Conservation (phyloP, 1,140 invertebrate species). For the Leptinotarsa lineolata region DNA sequence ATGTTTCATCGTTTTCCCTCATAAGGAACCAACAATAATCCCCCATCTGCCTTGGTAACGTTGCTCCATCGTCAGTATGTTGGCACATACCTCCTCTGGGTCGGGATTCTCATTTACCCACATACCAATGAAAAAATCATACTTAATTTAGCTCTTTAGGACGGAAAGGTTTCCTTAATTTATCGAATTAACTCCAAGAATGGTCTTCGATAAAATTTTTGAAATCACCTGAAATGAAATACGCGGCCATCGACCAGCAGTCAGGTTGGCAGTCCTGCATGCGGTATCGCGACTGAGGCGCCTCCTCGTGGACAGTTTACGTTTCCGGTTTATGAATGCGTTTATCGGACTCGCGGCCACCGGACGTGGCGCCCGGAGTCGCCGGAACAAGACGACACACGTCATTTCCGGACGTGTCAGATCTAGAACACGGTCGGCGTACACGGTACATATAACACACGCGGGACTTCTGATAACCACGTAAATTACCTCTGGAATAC, state of each 20-base stretch:
- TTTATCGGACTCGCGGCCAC: conserved; percentile 54
- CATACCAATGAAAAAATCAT: too few species aligned
- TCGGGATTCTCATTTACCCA: too few species aligned
- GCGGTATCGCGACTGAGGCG: conserved; percentile 8
- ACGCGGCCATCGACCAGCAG: background rate
- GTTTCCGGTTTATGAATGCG: conserved; percentile 54
- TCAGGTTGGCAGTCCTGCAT: background rate
- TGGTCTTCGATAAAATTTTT: too few species aligned
- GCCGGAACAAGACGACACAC: conserved; percentile 57
- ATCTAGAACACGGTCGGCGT: conserved; percentile 39
- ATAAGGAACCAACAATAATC: too few species aligned
- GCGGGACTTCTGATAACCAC: conserved; percentile 12
- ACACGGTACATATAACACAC: background rate
- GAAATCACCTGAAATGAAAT: too few species aligned
- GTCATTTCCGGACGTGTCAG: conserved; percentile 55
- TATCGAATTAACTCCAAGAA: too few species aligned
- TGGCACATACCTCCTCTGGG: too few species aligned
- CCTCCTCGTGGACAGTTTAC: conserved; percentile 48
- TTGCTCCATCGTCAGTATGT: too few species aligned
- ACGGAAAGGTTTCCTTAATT: too few species aligned
- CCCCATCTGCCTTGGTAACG: too few species aligned
- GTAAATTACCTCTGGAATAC: conserved; percentile 18
- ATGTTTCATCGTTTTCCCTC: too few species aligned
- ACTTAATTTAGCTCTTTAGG: too few species aligned
- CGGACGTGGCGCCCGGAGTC: conserved; percentile 52